A percentile compares a stretch with the other conserved stretches of the same genome.
phyloP scores from a whole-genome alignment of 30 jellyfish, hydroid and myxozoan genomes.

The Chrysaora quinquecirrha region DNA sequence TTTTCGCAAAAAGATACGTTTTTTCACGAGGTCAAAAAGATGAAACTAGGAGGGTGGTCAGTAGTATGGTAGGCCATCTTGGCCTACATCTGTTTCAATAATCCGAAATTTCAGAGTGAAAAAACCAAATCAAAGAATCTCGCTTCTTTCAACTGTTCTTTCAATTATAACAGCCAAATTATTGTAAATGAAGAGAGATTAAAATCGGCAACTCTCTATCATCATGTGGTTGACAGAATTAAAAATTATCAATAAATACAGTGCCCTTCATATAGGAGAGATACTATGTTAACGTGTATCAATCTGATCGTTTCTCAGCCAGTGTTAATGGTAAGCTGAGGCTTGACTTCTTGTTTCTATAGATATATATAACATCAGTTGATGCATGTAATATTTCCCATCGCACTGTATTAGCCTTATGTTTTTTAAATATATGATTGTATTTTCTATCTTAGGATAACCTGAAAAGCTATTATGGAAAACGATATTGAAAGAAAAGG shows the following conservation, averaged over 20 bases:
- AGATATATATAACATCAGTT: too few relatives aligned
- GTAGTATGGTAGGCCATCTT: slow-evolving; percentile 28
- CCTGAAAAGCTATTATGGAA: too few relatives aligned
- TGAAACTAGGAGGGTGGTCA: slow-evolving; percentile 21
- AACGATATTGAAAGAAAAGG: too few relatives aligned
- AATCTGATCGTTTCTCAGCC: too few relatives aligned
- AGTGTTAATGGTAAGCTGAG: too few relatives aligned
- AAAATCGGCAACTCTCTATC: slow-evolving; percentile 15
- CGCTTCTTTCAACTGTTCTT: not conserved
- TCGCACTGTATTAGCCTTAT: too few relatives aligned
- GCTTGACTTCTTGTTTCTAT: too few relatives aligned
- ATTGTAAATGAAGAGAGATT: slow-evolving; percentile 12
- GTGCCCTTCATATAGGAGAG: not conserved
- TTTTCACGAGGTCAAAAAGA: slow-evolving; percentile 53
- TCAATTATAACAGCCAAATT: not conserved
- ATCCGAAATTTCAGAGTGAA: slow-evolving; percentile 42
- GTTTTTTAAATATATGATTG: too few relatives aligned
- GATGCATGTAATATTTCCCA: too few relatives aligned
- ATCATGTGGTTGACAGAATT: not conserved
- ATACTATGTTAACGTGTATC: too few relatives aligned
- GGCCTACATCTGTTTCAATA: slow-evolving; percentile 48
- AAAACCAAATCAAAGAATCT: slow-evolving; percentile 48
- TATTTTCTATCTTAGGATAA: too few relatives aligned
- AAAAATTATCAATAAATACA: not conserved
- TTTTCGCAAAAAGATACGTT: not conserved